Conservation (phyloP, 1,140 invertebrate species). For the Liolophura sinensis region DNA sequence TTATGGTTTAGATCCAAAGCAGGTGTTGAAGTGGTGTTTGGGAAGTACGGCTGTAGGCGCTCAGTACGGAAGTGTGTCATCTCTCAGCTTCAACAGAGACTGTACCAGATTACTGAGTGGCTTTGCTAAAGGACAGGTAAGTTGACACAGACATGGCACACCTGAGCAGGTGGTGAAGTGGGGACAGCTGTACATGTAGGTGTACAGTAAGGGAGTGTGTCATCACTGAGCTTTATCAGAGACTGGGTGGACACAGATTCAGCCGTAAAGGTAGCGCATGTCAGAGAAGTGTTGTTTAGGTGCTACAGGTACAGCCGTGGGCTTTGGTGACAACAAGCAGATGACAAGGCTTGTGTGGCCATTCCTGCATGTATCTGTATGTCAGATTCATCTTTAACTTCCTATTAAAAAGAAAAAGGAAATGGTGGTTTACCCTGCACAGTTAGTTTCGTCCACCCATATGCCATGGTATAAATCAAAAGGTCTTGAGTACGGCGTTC, state of each 20-base stretch:
- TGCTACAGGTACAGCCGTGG: too few species aligned
- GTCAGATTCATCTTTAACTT: too few species aligned
- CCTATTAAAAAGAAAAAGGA: too few species aligned
- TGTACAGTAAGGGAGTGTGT: constrained; percentile 70
- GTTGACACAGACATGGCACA: background rate
- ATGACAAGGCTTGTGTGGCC: too few species aligned
- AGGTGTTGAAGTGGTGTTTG: constrained; percentile 76
- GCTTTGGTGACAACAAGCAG: too few species aligned
- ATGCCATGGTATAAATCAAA: too few species aligned
- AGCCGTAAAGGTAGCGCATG: too few species aligned
- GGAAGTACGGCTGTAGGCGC: constrained; percentile 66
- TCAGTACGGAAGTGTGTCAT: constrained; percentile 73
- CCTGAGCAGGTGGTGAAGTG: constrained; percentile 71
- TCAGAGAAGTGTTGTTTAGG: too few species aligned
- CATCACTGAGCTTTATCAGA: constrained; percentile 81
- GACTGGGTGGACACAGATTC: constrained; percentile 63
- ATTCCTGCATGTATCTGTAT: too few species aligned
- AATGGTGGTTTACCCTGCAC: too few species aligned
- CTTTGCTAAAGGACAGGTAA: constrained; percentile 80
- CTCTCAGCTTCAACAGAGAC: constrained; percentile 84
- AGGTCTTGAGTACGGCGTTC: too few species aligned
- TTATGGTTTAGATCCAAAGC: constrained; percentile 55
- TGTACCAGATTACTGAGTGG: constrained; percentile 83
- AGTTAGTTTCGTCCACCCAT: too few species aligned
- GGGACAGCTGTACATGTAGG: constrained; percentile 69